Conservation (phyloP, 2,113 vertebrate species). For the Syrmaticus mikado region DNA sequence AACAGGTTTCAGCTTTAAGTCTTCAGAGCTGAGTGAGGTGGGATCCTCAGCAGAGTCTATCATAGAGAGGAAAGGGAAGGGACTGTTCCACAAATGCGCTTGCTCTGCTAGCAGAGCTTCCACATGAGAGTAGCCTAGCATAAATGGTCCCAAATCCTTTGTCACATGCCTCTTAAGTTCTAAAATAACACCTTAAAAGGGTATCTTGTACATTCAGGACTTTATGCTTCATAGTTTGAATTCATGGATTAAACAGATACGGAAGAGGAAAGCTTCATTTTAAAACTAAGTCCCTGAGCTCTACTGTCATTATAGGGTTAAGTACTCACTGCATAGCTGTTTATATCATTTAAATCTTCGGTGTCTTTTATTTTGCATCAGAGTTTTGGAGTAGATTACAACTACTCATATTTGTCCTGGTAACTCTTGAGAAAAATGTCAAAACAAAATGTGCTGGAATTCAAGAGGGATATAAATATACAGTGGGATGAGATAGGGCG, state of each 20-base stretch:
- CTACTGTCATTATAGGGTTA: background rate
- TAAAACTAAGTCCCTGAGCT: background rate
- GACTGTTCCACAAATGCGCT: background rate
- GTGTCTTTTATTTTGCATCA: background rate
- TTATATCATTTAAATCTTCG: background rate
- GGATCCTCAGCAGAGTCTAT: fast-evolving
- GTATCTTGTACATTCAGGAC: background rate
- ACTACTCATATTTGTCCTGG: background rate
- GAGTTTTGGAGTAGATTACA: background rate
- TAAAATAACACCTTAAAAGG: background rate
- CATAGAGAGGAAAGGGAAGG: background rate
- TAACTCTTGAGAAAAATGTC: slow-evolving; percentile 60
- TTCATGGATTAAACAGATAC: background rate
- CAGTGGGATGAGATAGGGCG: slow-evolving; percentile 35
- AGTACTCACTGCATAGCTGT: background rate
- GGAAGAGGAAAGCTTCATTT: background rate
- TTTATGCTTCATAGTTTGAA: background rate
- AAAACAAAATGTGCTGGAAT: slow-evolving; percentile 51
- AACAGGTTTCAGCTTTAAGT: background rate
- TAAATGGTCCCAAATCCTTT: background rate
- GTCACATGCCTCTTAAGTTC: background rate
- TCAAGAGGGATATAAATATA: slow-evolving; percentile 65
- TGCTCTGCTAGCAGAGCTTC: background rate
- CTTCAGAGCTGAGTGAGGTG: fast-evolving
- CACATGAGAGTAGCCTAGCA: background rate